Conservation (phyloP, 2,888 invertebrate genomes). For the Latrodectus hesperus region DNA sequence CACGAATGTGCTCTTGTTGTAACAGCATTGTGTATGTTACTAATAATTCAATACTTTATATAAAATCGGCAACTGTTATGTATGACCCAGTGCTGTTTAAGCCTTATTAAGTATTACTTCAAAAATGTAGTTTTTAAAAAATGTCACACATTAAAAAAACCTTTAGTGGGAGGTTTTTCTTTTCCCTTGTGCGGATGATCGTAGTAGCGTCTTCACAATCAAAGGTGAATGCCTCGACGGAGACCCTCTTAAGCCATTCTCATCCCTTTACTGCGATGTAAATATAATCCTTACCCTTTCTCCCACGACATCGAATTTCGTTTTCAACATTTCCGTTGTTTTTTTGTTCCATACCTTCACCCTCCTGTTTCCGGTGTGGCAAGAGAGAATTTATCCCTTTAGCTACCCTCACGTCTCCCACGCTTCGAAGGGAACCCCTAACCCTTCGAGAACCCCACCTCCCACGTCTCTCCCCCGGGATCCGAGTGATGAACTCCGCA, state of each 20-base stretch:
- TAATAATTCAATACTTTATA: too few species aligned
- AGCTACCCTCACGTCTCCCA: slow-evolving; percentile 59
- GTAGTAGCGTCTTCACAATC: slow-evolving; percentile 4
- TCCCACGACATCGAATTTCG: slow-evolving; percentile 68
- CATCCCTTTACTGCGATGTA: slow-evolving; percentile 31
- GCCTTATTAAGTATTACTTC: too few species aligned
- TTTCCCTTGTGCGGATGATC: background rate
- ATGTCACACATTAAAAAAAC: too few species aligned
- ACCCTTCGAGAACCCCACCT: slow-evolving; percentile 32
- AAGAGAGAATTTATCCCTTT: slow-evolving; percentile 63
- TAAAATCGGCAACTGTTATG: slow-evolving; percentile 6
- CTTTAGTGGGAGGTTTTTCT: background rate
- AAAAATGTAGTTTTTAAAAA: too few species aligned
- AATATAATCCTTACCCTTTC: slow-evolving; percentile 58
- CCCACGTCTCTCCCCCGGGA: slow-evolving; percentile 16
- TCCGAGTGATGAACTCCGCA: slow-evolving; percentile 16
- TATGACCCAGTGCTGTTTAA: background rate
- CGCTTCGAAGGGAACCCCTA: slow-evolving; percentile 37
- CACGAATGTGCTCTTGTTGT: too few species aligned
- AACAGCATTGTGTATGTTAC: too few species aligned
- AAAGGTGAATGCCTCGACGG: slow-evolving; percentile 14
- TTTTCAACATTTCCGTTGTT: slow-evolving; percentile 66
- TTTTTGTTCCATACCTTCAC: slow-evolving; percentile 42
- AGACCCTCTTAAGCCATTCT: slow-evolving; percentile 27
- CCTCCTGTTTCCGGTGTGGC: slow-evolving; percentile 34